A percentile compares a stretch with the other conserved stretches of the same genome.
phyloP scores from a whole-genome alignment of 2,888 invertebrate genomes.

The Graphium colonna region DNA sequence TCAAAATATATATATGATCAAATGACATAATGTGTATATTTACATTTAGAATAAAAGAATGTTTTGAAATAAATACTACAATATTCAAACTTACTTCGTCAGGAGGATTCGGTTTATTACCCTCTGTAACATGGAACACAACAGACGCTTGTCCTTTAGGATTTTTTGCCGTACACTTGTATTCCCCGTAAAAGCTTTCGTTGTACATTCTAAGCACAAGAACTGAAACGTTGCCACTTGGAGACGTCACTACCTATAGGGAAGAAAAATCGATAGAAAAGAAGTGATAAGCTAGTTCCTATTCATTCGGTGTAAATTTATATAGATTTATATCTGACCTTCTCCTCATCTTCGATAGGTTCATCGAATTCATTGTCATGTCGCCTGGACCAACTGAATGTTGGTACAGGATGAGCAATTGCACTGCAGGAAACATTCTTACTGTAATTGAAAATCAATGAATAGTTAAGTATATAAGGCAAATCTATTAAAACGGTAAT shows the following conservation, averaged over 20 bases:
- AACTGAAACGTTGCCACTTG: constrained; percentile 52
- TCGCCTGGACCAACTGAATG: constrained; percentile 54
- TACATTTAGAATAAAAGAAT: not conserved
- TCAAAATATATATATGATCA: constrained; percentile 4
- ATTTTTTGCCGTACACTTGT: constrained; percentile 60
- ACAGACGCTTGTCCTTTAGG: constrained; percentile 51
- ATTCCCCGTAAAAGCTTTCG: constrained; percentile 51
- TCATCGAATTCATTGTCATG: constrained; percentile 38
- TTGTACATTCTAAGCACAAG: constrained; percentile 53
- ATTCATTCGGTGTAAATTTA: not conserved
- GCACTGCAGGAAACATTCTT: constrained; percentile 67
- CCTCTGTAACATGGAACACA: constrained; percentile 59
- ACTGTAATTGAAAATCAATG: constrained; percentile 37
- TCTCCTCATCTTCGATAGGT: constrained; percentile 50
- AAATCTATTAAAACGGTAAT: too few relatives aligned
- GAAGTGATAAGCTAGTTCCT: too few relatives aligned
- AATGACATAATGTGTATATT: not conserved
- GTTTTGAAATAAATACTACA: not conserved
- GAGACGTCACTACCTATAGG: constrained; percentile 49
- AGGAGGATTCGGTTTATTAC: constrained; percentile 59
- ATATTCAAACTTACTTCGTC: constrained; percentile 47
- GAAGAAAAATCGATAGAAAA: too few relatives aligned
- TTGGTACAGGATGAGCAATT: constrained; percentile 58
- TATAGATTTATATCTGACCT: constrained; percentile 40
- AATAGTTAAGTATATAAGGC: too few relatives aligned